A percentile compares a stretch with the other conserved stretches of the same genome.
Conservation (phyloP, 2,113 vertebrate genomes). For the Sinocyclocheilus rhinocerous region DNA sequence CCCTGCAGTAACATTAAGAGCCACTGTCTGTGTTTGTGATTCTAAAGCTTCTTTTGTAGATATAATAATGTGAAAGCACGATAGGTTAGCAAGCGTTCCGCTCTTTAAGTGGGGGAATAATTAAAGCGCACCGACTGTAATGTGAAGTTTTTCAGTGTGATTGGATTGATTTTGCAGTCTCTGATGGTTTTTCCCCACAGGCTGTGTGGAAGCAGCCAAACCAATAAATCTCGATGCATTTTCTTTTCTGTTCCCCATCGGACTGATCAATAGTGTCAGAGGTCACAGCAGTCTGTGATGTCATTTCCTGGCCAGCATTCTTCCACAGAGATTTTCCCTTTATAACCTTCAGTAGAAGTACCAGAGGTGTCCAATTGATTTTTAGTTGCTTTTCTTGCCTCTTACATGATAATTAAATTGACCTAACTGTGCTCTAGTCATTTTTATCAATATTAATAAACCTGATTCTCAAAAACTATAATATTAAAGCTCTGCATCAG, state of each 20-base stretch:
- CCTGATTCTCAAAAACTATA: not conserved
- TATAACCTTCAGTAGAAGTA: not conserved
- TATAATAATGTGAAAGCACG: not conserved
- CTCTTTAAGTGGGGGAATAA: not conserved
- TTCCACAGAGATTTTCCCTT: not conserved
- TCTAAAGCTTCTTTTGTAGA: not conserved
- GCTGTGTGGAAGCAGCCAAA: slow-evolving; percentile 25
- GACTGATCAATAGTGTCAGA: slow-evolving; percentile 47
- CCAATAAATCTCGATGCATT: slow-evolving; percentile 18
- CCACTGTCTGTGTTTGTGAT: not conserved
- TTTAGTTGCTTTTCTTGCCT: too few species aligned
- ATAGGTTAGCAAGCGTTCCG: not conserved
- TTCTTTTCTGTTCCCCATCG: not conserved
- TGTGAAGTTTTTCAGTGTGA: not conserved
- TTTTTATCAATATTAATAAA: not conserved
- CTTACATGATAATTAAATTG: too few species aligned
- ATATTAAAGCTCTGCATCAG: not conserved
- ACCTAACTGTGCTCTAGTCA: not conserved
- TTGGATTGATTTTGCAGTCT: slow-evolving; percentile 22
- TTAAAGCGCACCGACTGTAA: not conserved
- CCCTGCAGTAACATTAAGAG: not conserved
- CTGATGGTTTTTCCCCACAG: slow-evolving; percentile 4
- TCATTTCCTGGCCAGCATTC: slow-evolving; percentile 3
- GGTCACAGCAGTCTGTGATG: slow-evolving; percentile 29
- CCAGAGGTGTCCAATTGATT: not conserved